These are phyloP conservation scores for Neodiprion fabricii DNA, from an alignment of 1,140 invertebrate species.

Conservation along the genomic window DNA sequence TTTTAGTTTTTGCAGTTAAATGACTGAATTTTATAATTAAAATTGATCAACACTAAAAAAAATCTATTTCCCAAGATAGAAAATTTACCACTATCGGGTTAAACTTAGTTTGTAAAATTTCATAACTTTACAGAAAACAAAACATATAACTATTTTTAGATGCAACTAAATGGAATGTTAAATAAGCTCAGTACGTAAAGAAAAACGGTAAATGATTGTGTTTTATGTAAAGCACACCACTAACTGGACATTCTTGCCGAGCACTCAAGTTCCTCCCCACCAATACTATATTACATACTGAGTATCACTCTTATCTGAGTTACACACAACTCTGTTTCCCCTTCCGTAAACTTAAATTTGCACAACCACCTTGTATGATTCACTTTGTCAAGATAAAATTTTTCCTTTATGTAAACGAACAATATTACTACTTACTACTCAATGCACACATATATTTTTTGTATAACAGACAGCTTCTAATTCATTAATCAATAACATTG, in stretches of 20 bases:
- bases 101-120: conserved; percentile 11
- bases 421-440: too few species aligned
- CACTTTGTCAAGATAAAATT: too few species aligned
- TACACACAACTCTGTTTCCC: not conserved
- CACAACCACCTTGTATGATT: not conserved
- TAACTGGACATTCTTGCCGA: conserved; percentile 8
- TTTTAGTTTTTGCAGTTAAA: too few species aligned
- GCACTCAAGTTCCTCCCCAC: not conserved
- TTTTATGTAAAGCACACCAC: conserved; percentile 19
- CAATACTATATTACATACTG: not conserved
- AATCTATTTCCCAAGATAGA: not conserved
- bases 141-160: conserved; percentile 11
- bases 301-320: conserved; percentile 2
- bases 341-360: not conserved
- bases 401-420: too few species aligned
- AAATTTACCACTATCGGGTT: conserved; percentile 8
- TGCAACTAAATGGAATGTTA: not conserved
- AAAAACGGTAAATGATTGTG: conserved; percentile 5
- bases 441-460: too few species aligned
- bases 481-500: too few species aligned
- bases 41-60: conserved; percentile 9
- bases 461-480: too few species aligned
- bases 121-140: not conserved
- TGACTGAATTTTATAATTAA: too few species aligned
- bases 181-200: not conserved